phyloP scores from a whole-genome alignment of 2,797 vertebrate species.

The Merluccius polli region DNA sequence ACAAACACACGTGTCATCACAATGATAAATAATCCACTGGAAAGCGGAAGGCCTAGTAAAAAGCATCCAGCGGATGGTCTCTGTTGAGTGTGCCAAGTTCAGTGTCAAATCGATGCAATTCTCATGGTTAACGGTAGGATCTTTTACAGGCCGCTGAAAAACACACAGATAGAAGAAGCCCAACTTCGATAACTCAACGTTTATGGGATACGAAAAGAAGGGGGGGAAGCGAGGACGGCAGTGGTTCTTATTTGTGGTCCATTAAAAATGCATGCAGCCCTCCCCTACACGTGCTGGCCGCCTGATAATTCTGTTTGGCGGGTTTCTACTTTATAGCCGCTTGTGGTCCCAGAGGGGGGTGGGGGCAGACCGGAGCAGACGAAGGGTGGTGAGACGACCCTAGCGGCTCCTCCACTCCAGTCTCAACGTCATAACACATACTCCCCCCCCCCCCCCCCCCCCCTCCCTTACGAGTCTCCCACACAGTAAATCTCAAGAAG shows the following conservation, averaged over 20 bases:
- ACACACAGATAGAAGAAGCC: constrained; percentile 50
- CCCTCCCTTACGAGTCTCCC: background rate
- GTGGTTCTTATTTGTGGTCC: constrained; percentile 64
- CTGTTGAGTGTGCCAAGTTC: constrained; percentile 35
- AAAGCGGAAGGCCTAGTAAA: constrained; percentile 16
- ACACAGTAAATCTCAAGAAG: constrained; percentile 11
- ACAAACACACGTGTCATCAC: background rate
- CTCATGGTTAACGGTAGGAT: constrained; percentile 46
- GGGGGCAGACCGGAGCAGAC: constrained; percentile 41
- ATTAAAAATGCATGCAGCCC: constrained; percentile 69
- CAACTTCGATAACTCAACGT: constrained; percentile 45
- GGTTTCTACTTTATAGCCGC: constrained; percentile 69
- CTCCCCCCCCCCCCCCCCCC: constrained; percentile 20
- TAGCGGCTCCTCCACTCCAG: constrained; percentile 33
- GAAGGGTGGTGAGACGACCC: constrained; percentile 47
- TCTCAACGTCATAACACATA: constrained; percentile 23
- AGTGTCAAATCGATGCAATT: constrained; percentile 40
- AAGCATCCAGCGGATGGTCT: constrained; percentile 32
- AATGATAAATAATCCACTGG: background rate
- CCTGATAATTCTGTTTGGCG: constrained; percentile 58
- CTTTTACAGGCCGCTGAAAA: constrained; percentile 35
- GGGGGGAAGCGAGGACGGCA: constrained; percentile 31
- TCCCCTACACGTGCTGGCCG: constrained; percentile 52
- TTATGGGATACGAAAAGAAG: constrained; percentile 29
- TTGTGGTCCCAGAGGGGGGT: constrained; percentile 51